Conservation (phyloP, 2,113 vertebrate species). For the Strix uralensis region DNA sequence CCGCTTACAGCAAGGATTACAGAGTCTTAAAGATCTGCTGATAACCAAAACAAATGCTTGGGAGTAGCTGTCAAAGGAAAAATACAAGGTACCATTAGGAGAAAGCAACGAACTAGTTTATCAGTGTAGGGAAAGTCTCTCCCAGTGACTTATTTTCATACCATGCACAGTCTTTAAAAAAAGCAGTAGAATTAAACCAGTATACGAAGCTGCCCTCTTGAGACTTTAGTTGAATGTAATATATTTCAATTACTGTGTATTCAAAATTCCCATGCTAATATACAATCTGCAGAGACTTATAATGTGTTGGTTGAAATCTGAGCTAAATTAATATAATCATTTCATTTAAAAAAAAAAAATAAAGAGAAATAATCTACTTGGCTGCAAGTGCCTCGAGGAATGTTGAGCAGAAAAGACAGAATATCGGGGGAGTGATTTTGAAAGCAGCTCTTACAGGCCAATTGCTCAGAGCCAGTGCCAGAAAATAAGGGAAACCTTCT, state of each 20-base stretch:
- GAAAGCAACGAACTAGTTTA: neutral
- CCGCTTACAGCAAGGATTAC: neutral
- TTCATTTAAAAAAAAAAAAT: neutral
- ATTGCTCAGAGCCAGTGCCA: slow-evolving; percentile 57
- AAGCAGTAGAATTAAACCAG: neutral
- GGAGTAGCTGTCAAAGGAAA: neutral
- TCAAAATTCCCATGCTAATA: slow-evolving; percentile 51
- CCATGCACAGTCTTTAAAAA: neutral
- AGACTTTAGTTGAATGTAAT: slow-evolving; percentile 22
- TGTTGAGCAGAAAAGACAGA: slow-evolving; percentile 52
- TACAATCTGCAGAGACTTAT: slow-evolving; percentile 38
- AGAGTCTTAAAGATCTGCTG: neutral
- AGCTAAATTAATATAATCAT: slow-evolving; percentile 45
- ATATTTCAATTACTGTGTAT: slow-evolving; percentile 39
- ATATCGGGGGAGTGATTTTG: slow-evolving; percentile 64
- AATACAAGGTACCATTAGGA: neutral
- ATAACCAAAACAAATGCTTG: neutral
- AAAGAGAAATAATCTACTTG: slow-evolving; percentile 35
- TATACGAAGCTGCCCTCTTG: slow-evolving; percentile 29
- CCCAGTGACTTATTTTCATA: neutral
- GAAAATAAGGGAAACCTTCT: slow-evolving; percentile 66
- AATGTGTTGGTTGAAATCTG: slow-evolving; percentile 58
- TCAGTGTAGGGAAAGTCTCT: neutral
- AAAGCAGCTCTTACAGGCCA: slow-evolving; percentile 49
- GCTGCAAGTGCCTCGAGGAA: slow-evolving; percentile 54